These are phyloP conservation scores for Yasuhikotakia modesta DNA, from an alignment of 2,797 vertebrate genomes.

Conservation along the genomic window DNA sequence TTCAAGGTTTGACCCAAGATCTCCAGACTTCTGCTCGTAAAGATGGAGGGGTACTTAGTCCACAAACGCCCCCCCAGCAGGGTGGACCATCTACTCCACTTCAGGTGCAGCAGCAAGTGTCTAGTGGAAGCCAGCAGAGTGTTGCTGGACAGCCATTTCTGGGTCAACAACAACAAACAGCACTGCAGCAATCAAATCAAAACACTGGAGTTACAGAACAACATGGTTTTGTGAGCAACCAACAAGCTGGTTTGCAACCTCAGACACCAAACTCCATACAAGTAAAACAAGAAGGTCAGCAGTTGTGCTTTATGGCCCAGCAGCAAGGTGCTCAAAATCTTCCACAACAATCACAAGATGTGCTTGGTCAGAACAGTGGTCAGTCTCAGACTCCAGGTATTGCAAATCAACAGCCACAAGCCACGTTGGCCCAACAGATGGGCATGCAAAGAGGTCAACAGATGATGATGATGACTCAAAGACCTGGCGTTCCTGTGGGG, in stretches of 20 bases:
- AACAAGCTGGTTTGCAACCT: constrained; percentile 64
- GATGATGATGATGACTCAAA: constrained; percentile 78
- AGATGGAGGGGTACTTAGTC: constrained; percentile 74
- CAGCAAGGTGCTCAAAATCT: constrained; percentile 69
- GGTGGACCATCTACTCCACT: constrained; percentile 72
- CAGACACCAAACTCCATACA: constrained; percentile 72
- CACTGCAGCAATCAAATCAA: constrained; percentile 58
- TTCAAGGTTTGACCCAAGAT: constrained; percentile 61
- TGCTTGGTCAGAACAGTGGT: constrained; percentile 67
- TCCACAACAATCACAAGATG: constrained; percentile 72
- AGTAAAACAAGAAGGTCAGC: constrained; percentile 82
- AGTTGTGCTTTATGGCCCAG: constrained; percentile 71
- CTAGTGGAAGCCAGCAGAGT: constrained; percentile 71
- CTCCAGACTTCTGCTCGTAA: constrained; percentile 69
- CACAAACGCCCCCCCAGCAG: constrained; percentile 76
- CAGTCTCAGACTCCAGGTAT: constrained; percentile 69
- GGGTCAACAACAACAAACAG: constrained; percentile 65
- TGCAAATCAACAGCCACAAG: constrained; percentile 75
- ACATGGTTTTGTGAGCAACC: constrained; percentile 67
- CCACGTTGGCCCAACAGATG: constrained; percentile 78
- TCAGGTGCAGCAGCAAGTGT: constrained; percentile 67
- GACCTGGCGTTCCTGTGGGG: constrained; percentile 76
- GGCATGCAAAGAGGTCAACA: constrained; percentile 71
- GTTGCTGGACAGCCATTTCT: constrained; percentile 71
- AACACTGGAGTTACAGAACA: constrained; percentile 71